Percentiles rank a stretch among this genome's conserved stretches.
Conservation (phyloP, 2,113 vertebrate genomes). For the Phrynosoma platyrhinos region DNA sequence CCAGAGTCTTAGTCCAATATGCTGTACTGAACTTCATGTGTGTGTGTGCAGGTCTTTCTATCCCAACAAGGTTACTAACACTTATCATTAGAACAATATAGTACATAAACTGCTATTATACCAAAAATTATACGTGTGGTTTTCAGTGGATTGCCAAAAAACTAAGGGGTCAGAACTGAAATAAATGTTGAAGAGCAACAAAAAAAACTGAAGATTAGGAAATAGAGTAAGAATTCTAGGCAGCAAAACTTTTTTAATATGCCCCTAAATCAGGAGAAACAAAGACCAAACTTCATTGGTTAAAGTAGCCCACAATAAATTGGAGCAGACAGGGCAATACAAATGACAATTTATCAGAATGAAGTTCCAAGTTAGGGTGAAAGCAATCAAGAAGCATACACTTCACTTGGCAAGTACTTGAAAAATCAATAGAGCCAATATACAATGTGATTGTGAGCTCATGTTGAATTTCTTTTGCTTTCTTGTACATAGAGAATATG, state of each 20-base stretch:
- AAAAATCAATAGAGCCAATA: conserved; percentile 3
- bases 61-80: too few species aligned
- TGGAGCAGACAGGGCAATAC: background rate
- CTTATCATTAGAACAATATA: too few species aligned
- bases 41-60: too few species aligned
- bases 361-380: background rate
- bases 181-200: too few species aligned
- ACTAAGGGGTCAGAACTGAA: too few species aligned
- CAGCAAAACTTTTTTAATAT: background rate
- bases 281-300: background rate
- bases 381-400: conserved; percentile 2
- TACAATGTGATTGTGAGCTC: background rate
- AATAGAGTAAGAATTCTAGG: too few species aligned
- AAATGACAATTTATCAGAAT: background rate
- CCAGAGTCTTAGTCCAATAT: too few species aligned
- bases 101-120: too few species aligned
- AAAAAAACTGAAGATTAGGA: too few species aligned
- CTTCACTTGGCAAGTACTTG: background rate
- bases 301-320: background rate
- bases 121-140: too few species aligned
- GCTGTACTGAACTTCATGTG: too few species aligned
- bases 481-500: background rate
- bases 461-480: background rate
- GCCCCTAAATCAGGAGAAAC: background rate
- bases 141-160: too few species aligned